Conservation (phyloP, 1,140 invertebrate genomes). For the Venturia canescens region DNA sequence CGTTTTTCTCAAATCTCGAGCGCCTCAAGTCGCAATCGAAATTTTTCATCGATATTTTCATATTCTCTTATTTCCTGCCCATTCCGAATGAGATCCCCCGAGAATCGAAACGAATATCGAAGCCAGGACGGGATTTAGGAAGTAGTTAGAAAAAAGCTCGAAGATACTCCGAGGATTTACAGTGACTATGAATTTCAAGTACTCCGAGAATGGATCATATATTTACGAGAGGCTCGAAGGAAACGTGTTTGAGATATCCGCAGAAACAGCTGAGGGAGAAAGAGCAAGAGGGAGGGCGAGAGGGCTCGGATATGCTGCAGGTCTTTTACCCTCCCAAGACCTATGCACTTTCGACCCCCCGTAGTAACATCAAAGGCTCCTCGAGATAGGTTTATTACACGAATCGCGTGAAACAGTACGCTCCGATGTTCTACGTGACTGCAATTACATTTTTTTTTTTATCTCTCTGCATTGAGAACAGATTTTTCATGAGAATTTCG, state of each 20-base stretch:
- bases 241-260: background rate
- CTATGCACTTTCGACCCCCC: conserved; percentile 11
- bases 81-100: no score
- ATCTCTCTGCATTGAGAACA: background rate
- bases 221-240: background rate
- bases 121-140: no score
- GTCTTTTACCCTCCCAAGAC: background rate
- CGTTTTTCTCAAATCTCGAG: background rate
- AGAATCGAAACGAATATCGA: no score
- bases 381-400: conserved; percentile 17
- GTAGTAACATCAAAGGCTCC: background rate
- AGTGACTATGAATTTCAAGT: no score
- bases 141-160: no score
- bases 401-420: background rate
- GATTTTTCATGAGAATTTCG: no score
- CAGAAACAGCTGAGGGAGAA: background rate
- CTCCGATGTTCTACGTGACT: background rate
- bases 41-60: no score
- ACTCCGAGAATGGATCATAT: no score
- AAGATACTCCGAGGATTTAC: no score
- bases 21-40: no score
- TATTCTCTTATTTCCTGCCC: background rate
- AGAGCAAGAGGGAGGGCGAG: no score
- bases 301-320: background rate
- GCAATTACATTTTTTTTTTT: background rate